Evolutionary conservation across 1,140 invertebrate species (phyloP).

Genomic region (Zaprionus kolodkinae): DNA sequence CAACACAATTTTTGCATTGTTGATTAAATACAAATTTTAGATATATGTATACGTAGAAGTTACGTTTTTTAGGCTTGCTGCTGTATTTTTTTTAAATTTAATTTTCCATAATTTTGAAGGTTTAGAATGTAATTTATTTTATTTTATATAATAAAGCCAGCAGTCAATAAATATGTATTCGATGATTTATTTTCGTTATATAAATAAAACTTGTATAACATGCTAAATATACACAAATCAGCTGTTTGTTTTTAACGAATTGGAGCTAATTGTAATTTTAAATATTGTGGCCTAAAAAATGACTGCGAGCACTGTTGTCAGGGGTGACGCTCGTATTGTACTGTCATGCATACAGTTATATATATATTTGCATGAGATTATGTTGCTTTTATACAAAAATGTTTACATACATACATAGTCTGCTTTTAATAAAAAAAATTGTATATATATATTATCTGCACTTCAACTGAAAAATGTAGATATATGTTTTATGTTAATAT

Average conservation of each 20-base stretch:
- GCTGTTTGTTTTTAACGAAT: constrained; percentile 29
- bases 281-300: constrained; percentile 15
- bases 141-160: no score
- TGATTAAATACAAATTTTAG: neutral
- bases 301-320: neutral
- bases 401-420: neutral
- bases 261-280: constrained; percentile 25
- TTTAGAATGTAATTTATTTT: neutral
- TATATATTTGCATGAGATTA: neutral
- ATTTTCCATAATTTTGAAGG: neutral
- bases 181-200: neutral
- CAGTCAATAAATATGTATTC: neutral
- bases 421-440: neutral
- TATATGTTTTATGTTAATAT: no score
- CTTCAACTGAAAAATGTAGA: no score
- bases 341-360: neutral
- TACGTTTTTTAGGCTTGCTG: no score
- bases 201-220: neutral
- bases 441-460: no score
- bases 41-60: neutral
- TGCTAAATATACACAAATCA: constrained; percentile 29
- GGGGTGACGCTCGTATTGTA: neutral
- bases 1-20: neutral
- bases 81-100: no score
- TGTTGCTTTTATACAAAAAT: neutral